Evolutionary conservation across 2,113 vertebrate species (phyloP).

Genomic region (Gymnocephalus cernua): DNA sequence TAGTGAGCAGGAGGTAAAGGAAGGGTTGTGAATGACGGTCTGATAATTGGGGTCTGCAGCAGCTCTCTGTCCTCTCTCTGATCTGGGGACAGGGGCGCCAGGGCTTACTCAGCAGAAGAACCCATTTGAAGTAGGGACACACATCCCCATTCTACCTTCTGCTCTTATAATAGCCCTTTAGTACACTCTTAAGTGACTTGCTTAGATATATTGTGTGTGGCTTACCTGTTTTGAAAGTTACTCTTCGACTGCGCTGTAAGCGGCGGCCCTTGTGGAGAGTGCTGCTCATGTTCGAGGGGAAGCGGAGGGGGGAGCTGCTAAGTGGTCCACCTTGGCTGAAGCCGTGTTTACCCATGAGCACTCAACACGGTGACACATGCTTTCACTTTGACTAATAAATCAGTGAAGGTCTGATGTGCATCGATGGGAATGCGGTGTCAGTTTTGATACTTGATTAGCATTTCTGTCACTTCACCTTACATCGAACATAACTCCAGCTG

Average conservation of each 20-base stretch:
- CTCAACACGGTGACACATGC: conserved; percentile 65
- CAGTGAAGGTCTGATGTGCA: conserved; percentile 69
- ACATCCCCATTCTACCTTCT: conserved; percentile 37
- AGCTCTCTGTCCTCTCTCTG: conserved; percentile 60
- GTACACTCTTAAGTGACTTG: conserved; percentile 59
- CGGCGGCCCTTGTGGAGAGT: conserved; percentile 23
- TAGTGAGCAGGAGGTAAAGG: conserved; percentile 70
- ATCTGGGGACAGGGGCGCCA: conserved; percentile 65
- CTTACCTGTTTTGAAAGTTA: conserved; percentile 68
- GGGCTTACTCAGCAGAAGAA: conserved; percentile 77
- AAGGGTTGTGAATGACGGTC: conserved; percentile 76
- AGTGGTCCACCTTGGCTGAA: conserved; percentile 70
- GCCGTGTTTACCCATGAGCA: conserved; percentile 77
- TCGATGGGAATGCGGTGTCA: conserved; percentile 68
- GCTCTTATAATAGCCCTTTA: conserved; percentile 68
- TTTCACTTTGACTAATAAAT: conserved; percentile 80
- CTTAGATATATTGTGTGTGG: conserved; percentile 60
- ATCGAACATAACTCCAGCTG: conserved; percentile 85
- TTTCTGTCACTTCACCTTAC: conserved; percentile 82
- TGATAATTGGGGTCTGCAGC: conserved; percentile 79
- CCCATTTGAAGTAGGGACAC: conserved; percentile 62
- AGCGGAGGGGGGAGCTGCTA: conserved; percentile 28
- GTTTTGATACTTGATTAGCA: conserved; percentile 79
- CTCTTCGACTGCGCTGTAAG: conserved; percentile 45
- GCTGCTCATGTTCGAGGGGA: conserved; percentile 38